Evolutionary conservation across 2,797 vertebrate genomes (phyloP), one percentile per base, ranked within the genome.

Genomic region (Neostethus bicornis): DNA sequence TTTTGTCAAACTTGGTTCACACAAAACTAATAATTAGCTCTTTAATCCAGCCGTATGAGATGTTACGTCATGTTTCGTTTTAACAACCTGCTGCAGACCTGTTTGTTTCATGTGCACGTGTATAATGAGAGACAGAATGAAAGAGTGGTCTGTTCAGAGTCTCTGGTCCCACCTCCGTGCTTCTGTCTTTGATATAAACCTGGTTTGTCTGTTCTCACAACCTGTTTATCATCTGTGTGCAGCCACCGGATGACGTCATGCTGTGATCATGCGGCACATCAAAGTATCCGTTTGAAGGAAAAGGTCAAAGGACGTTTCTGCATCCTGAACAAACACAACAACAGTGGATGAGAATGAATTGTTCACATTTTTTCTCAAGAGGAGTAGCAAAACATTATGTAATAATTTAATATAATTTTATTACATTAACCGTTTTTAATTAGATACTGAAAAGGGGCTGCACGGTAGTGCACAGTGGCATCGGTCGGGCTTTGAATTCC

Each of bases 31-130:
- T 23, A 8, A 8, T 49, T 16, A 21, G 60, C 53, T 25, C 17
- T 7, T 16, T 17, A 38, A 7, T 3, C 17, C 48, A 6, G 9
- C 34, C 3, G 50, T 9, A 34, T 58, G 42, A 45, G 39, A 63
- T 72, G 49, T 71, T 80, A 71, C 73, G 73, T 73, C 73, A 63
- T 47, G 65, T 57, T 55, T 55, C 37, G 66, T 14, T 1, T 6
- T 56, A 38, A 37, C 14, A 54, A 11, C 55, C 53, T 49, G 50
- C 28, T 51, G 6, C 25, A 31, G 13, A 9, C 39, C 3, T 43
- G 26, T 45, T 34, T 55, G 20, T 66, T 34, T 26, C 34, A 14
- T 19, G 9, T 4, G 37, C 19, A 17, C 24, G 10, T 34, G 20
- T 23, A 31, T 2, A 21, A 37, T 21, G 13, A 21, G 35, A 25